Base-by-base conservation (phyloP, 2,113 vertebrate genomes). In the human (Homo sapiens) region DNA sequence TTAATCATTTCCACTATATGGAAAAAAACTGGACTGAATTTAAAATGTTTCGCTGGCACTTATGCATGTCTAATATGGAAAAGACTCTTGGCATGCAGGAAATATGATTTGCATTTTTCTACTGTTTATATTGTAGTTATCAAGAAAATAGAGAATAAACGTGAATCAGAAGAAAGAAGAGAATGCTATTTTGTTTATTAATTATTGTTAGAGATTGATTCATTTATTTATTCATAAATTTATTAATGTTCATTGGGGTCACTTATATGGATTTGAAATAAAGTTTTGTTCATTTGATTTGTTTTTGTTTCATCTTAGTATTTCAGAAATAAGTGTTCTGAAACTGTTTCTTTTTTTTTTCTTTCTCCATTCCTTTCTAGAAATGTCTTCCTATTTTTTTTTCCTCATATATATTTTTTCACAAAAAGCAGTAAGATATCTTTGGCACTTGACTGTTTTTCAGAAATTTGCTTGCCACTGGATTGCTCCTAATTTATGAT, bases 361-460 rank as follows among this genome's bases (percentile, higher is more conserved):
- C 50, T 88, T 70, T n/a, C 32, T 90, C 22, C 17, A 11, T 82
- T 40, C 17, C 12, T 83, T 88, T 66, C 59, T 68, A 30, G 13
- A 83, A 68, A 59, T 27, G 4, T 50, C 18, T 66, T 66, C 30
- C 17, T 57, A 8, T 18, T 79, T 66, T 81, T 73, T 52, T 14
- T 78, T 57, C 13, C 13, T 86, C 13, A 5, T 23, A 81, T 14
- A 70, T 57, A 82, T 79, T 70, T 68, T 78, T 59, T 88, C 35
- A 55, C 14, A 38, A 23, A 82, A 61, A 83, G 6, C 7, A 96
- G 43, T 38, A 68, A n/a, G 72, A 85, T 16, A 45, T 35, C 27
- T 72, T 85, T n/a, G 40, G 7, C 6, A 85, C 30, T 96, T 93
- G 52, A 79, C 79, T 78, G 83, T 78, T 27, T 43, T 84, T 70